Percentiles rank a stretch among this genome's conserved stretches.
These are phyloP conservation scores for Myrmophylax atrothorax DNA, from an alignment of 2,113 vertebrate genomes.

Conservation along the genomic window DNA sequence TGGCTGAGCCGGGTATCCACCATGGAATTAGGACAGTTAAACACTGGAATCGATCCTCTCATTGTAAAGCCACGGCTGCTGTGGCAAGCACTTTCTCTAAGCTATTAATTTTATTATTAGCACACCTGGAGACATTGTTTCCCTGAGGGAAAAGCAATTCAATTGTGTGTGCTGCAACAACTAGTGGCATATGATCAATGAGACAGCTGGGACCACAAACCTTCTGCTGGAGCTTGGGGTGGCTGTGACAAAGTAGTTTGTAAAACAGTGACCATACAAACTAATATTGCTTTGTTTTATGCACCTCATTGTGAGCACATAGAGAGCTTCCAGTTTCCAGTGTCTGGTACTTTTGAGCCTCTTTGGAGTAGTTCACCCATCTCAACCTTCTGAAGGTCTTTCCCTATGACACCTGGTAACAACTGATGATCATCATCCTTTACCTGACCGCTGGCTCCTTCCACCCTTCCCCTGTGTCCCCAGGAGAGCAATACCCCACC, in stretches of 20 bases:
- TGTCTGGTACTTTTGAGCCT: background rate
- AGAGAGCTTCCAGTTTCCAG: background rate
- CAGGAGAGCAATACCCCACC: background rate
- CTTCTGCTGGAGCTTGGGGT: background rate
- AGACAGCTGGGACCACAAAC: slow-evolving; percentile 50
- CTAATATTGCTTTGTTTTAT: slow-evolving; percentile 24
- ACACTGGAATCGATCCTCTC: slow-evolving; percentile 79
- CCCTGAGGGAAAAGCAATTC: slow-evolving; percentile 82
- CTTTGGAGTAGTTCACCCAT: background rate
- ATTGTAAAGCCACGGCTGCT: slow-evolving; percentile 69
- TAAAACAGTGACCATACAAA: slow-evolving; percentile 7
- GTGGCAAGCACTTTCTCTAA: slow-evolving; percentile 84
- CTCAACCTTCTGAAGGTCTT: background rate
- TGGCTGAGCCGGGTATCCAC: slow-evolving; percentile 71
- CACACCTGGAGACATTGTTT: slow-evolving; percentile 82
- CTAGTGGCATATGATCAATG: slow-evolving; percentile 76
- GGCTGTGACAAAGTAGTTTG: slow-evolving; percentile 29
- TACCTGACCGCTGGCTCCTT: background rate
- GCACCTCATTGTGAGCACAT: background rate
- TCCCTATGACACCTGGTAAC: background rate
- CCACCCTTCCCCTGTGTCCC: background rate
- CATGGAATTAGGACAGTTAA: slow-evolving; percentile 82
- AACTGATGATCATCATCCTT: background rate
- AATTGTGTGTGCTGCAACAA: slow-evolving; percentile 74
- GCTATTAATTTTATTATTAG: slow-evolving; percentile 90